Conservation (phyloP, 2,797 vertebrate genomes). For the Etheostoma perlongum region DNA sequence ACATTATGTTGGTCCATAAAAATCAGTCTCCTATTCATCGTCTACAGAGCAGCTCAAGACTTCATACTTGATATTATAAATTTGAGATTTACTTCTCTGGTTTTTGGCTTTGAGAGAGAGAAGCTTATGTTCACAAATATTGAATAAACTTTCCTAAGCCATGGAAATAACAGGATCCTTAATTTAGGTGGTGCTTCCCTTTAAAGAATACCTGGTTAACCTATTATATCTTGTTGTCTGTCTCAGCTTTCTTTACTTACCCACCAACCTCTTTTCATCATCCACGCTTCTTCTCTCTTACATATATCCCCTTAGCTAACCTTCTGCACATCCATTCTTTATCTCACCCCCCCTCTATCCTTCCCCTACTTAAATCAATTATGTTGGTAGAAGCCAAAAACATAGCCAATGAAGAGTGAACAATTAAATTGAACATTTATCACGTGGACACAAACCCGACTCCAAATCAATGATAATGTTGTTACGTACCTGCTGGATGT, state of each 20-base stretch:
- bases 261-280: constrained; percentile 20
- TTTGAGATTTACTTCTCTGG: too few relatives aligned
- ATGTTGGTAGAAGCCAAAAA: constrained; percentile 1
- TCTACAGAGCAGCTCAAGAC: too few relatives aligned
- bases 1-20: too few relatives aligned
- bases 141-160: too few relatives aligned
- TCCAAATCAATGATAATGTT: constrained; percentile 9
- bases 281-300: constrained; percentile 10
- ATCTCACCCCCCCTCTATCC: background rate
- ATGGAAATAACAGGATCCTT: too few relatives aligned
- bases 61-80: too few relatives aligned
- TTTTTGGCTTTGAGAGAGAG: too few relatives aligned
- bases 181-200: background rate
- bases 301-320: constrained; percentile 5
- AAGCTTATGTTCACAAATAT: too few relatives aligned
- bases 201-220: constrained; percentile 33
- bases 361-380: constrained; percentile 10
- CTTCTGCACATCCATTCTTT: constrained; percentile 19
- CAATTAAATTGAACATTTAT: background rate
- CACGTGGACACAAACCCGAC: background rate
- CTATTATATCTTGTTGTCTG: background rate
- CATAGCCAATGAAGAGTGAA: background rate
- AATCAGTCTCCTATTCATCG: too few relatives aligned
- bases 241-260: constrained; percentile 2
- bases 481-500: background rate